Evolutionary conservation across 2,113 vertebrate species (phyloP).

Genomic region (Antechinus stuartii): DNA sequence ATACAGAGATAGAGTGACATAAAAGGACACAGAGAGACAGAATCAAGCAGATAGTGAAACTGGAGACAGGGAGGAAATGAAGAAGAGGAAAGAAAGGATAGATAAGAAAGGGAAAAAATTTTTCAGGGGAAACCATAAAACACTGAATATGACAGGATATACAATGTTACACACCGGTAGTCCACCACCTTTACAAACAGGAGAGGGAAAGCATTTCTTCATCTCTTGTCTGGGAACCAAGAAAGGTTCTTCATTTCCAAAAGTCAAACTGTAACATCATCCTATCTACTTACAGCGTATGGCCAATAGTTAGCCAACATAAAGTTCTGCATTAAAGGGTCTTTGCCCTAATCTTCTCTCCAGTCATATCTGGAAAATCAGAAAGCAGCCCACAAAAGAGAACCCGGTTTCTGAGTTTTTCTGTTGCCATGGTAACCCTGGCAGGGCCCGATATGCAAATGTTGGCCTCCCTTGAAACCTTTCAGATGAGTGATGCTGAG

Average conservation of each 20-base stretch:
- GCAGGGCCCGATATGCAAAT: slow-evolving; percentile 34
- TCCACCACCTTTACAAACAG: not conserved
- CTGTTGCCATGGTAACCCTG: slow-evolving; percentile 64
- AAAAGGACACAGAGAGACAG: not conserved
- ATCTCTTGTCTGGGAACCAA: not conserved
- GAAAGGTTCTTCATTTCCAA: not conserved
- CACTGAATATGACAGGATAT: not conserved
- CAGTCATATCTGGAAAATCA: not conserved
- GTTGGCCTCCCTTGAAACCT: slow-evolving; percentile 45
- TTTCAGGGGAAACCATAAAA: not conserved
- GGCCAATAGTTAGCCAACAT: not conserved
- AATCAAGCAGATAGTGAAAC: not conserved
- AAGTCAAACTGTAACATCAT: not conserved
- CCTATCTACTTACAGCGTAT: fast-evolving
- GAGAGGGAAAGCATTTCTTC: not conserved
- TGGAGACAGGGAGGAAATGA: not conserved
- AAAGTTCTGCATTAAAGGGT: fast-evolving
- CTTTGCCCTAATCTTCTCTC: fast-evolving
- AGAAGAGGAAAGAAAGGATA: not conserved
- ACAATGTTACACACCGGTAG: not conserved
- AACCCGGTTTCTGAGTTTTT: not conserved
- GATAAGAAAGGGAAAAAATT: not conserved
- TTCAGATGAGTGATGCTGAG: slow-evolving; percentile 16
- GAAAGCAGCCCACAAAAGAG: not conserved
- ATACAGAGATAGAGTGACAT: not conserved